Conservation (phyloP, 2,113 vertebrate genomes). For the Rutilus rutilus region DNA sequence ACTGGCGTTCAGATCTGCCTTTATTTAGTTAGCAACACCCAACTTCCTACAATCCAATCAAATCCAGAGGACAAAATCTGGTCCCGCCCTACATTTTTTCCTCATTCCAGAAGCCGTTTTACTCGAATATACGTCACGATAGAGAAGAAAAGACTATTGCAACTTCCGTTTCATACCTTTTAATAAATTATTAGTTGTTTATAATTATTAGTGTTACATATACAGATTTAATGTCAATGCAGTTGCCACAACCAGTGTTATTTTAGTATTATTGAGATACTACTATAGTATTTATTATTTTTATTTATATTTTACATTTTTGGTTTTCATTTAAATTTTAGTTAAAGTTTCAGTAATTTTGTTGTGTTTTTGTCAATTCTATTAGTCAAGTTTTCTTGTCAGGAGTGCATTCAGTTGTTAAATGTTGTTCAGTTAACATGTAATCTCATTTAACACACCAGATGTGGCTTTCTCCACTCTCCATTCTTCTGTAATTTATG, state of each 20-base stretch:
- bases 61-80: too few species aligned
- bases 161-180: too few species aligned
- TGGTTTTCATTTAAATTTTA: background rate
- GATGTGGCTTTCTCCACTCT: background rate
- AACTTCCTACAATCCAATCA: too few species aligned
- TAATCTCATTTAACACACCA: background rate
- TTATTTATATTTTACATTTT: background rate
- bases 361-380: background rate
- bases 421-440: background rate
- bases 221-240: background rate
- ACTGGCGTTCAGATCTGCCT: too few species aligned
- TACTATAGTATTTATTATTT: background rate
- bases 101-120: too few species aligned
- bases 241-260: background rate
- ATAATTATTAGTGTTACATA: background rate
- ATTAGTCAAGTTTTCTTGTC: background rate
- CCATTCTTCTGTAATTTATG: conserved; percentile 1
- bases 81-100: too few species aligned
- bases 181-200: background rate
- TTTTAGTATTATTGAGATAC: background rate
- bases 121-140: too few species aligned
- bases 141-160: too few species aligned
- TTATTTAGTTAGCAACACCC: too few species aligned
- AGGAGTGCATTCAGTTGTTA: background rate
- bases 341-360: background rate